A percentile compares a stretch with the other conserved stretches of the same genome.
Evolutionary conservation across 2,113 vertebrate species (phyloP).

Genomic region (Uropsilus gracilis): DNA sequence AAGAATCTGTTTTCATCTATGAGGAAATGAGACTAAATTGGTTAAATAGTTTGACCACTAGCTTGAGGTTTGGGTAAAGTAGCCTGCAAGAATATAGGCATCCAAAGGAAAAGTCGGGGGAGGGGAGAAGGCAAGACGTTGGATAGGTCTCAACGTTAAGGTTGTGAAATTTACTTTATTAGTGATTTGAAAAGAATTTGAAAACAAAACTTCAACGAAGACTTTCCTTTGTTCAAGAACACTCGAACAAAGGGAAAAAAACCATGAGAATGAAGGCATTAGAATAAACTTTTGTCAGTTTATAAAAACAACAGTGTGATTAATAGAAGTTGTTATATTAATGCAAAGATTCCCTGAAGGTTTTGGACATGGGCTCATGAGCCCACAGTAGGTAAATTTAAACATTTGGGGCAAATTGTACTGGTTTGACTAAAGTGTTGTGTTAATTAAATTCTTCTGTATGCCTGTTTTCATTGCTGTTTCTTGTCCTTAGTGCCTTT

Average conservation of each 20-base stretch:
- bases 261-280: slow-evolving; percentile 4
- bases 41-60: slow-evolving; percentile 21
- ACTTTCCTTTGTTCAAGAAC: slow-evolving; percentile 10
- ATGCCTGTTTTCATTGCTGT: not conserved
- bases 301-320: not conserved
- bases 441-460: not conserved
- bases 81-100: slow-evolving; percentile 18
- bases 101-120: not conserved
- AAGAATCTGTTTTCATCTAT: not conserved
- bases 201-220: slow-evolving; percentile 18
- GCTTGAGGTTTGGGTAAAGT: slow-evolving; percentile 27
- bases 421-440: not conserved
- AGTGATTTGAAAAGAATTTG: slow-evolving; percentile 13
- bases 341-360: not conserved
- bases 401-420: not conserved
- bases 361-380: not conserved
- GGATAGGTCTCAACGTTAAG: not conserved
- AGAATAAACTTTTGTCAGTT: not conserved
- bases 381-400: not conserved
- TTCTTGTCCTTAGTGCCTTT: slow-evolving; percentile 9
- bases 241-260: not conserved
- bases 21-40: slow-evolving; percentile 13
- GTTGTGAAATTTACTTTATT: slow-evolving; percentile 29
- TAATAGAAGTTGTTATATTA: not conserved
- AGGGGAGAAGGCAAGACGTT: not conserved